phyloP scores from a whole-genome alignment of 1,140 invertebrate genomes.

The Tyrophagus putrescentiae region DNA sequence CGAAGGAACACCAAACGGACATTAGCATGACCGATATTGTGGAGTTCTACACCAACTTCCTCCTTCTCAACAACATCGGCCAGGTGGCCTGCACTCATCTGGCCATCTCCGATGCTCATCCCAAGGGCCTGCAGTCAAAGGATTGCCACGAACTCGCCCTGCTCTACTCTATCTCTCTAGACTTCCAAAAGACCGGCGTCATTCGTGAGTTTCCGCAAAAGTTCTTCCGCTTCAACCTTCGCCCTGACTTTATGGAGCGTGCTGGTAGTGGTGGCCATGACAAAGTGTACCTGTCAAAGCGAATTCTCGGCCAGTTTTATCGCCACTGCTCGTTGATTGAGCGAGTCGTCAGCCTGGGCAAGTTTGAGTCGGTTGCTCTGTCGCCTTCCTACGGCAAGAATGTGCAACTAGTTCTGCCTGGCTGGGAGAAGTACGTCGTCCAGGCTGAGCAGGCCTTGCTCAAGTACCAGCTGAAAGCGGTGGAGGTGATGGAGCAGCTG shows the following conservation, averaged over 20 bases:
- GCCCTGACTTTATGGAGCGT: constrained; percentile 31
- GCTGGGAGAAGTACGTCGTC: constrained; percentile 24
- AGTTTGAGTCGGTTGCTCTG: background rate
- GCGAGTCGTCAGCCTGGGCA: background rate
- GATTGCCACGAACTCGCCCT: constrained; percentile 28
- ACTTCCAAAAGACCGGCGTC: constrained; percentile 30
- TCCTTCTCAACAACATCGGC: constrained; percentile 30
- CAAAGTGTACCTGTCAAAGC: constrained; percentile 21
- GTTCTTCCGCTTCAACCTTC: no score
- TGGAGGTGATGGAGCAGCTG: constrained; percentile 18
- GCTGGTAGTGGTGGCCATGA: constrained; percentile 14
- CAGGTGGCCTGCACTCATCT: constrained; percentile 29
- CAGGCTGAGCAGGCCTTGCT: constrained; percentile 17
- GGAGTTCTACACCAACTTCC: constrained; percentile 29
- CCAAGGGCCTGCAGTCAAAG: constrained; percentile 24
- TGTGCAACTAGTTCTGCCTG: constrained; percentile 21
- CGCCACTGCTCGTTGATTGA: constrained; percentile 11
- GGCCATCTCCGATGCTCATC: constrained; percentile 26
- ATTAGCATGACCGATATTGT: constrained; percentile 27
- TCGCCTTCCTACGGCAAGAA: background rate
- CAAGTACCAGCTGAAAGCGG: constrained; percentile 16
- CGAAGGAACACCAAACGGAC: background rate
- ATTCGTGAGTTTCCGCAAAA: background rate
- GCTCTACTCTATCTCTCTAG: constrained; percentile 28
- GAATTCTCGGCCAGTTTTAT: constrained; percentile 23